Conservation (phyloP, 2,113 vertebrate species). For the Amphiprion ocellaris region DNA sequence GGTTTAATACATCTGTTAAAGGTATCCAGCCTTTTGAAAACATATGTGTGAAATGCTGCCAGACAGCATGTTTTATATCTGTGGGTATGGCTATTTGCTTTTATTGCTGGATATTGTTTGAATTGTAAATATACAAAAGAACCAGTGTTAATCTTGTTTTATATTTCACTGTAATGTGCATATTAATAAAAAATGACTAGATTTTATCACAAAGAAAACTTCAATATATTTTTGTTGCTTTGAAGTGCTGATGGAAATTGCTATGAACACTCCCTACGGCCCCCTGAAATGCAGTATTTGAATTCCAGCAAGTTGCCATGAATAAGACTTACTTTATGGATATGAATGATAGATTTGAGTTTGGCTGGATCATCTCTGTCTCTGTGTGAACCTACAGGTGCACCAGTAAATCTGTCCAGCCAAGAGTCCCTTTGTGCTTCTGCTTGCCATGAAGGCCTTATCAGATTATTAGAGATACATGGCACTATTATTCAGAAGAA, state of each 20-base stretch:
- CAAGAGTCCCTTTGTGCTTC: constrained; percentile 28
- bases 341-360: constrained; percentile 28
- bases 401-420: constrained; percentile 40
- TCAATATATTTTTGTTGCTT: not conserved
- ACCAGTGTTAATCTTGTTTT: not conserved
- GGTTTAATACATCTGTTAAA: constrained; percentile 36
- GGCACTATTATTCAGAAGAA: not conserved
- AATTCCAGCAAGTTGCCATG: constrained; percentile 4
- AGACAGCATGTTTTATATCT: constrained; percentile 24
- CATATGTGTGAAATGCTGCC: constrained; percentile 8
- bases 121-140: not conserved
- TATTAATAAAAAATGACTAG: not conserved
- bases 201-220: not conserved
- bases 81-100: not conserved
- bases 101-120: not conserved
- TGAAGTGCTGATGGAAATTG: not conserved
- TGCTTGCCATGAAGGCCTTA: constrained; percentile 31
- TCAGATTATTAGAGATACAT: constrained; percentile 27
- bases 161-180: not conserved
- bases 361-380: constrained; percentile 20
- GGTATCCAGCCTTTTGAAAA: constrained; percentile 9
- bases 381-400: constrained; percentile 38
- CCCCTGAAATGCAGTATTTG: not conserved
- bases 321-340: constrained; percentile 5
- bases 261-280: not conserved